phyloP scores from a whole-genome alignment of 92 coral and sea anemone genomes.

The Epizoanthus stellaris region DNA sequence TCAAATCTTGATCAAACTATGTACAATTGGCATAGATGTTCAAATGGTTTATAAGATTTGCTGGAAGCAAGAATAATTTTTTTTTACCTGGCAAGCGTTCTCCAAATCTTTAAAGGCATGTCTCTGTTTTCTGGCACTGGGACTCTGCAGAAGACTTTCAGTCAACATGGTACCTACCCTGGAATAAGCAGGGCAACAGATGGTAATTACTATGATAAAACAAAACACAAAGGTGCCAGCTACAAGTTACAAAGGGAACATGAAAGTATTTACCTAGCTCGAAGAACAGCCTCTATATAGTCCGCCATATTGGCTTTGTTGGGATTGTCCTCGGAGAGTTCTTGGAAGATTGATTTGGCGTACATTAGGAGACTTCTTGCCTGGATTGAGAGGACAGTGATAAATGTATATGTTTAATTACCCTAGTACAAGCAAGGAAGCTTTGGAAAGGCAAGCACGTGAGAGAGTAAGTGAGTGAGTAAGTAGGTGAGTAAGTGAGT shows the following conservation, averaged over 20 bases:
- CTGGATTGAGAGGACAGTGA: conserved; percentile 42
- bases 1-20: too few relatives aligned
- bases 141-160: conserved; percentile 59
- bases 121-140: conserved; percentile 44
- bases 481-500: too few relatives aligned
- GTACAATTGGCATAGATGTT: too few relatives aligned
- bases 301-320: conserved; percentile 95
- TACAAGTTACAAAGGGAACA: not conserved
- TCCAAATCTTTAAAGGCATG: conserved; percentile 60
- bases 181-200: not conserved
- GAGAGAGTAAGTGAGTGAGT: too few relatives aligned
- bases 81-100: conserved; percentile 81
- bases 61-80: too few relatives aligned
- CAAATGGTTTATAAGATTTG: too few relatives aligned
- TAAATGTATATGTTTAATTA: not conserved
- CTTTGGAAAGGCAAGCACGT: too few relatives aligned
- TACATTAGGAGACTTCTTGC: conserved; percentile 68
- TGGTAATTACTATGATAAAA: not conserved
- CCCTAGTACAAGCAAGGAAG: too few relatives aligned
- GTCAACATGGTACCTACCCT: conserved; percentile 83
- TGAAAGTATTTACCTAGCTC: conserved; percentile 71
- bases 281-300: conserved; percentile 83
- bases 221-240: not conserved
- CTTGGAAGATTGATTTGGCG: conserved; percentile 75
- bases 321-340: conserved; percentile 79